phyloP scores from a whole-genome alignment of 2,888 invertebrate species.

The Drosophila anomelani region DNA sequence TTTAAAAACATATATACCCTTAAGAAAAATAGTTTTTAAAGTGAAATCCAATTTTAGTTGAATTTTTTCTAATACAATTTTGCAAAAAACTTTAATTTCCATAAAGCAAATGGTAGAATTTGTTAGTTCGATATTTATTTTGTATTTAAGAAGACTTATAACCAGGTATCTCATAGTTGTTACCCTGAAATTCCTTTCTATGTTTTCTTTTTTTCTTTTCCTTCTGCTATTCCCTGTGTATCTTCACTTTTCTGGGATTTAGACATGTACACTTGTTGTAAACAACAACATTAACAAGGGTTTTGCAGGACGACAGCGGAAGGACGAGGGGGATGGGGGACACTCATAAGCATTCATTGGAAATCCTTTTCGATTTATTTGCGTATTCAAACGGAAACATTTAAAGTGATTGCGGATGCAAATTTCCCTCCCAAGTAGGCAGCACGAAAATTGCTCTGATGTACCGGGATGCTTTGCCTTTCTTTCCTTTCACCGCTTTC shows the following conservation, averaged over 20 bases:
- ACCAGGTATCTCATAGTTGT: not conserved
- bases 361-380: constrained; percentile 81
- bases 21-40: not conserved
- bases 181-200: not conserved
- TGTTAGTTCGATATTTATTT: not conserved
- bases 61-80: rapidly evolving
- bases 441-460: constrained; percentile 58
- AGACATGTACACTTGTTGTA: constrained; percentile 78
- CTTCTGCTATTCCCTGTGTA: constrained; percentile 17
- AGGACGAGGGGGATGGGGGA: constrained; percentile 17
- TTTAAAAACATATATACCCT: not conserved
- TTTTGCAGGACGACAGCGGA: constrained; percentile 35
- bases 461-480: constrained; percentile 23
- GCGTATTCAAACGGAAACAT: constrained; percentile 81
- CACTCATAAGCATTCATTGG: constrained; percentile 78
- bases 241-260: constrained; percentile 53
- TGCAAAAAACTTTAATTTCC: too few relatives aligned
- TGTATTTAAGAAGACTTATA: rapidly evolving
- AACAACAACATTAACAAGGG: constrained; percentile 79
- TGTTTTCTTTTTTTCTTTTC: constrained; percentile 5
- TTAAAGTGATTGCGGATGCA: constrained; percentile 82
- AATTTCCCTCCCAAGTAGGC: constrained; percentile 58
- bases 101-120: not conserved
- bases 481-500: constrained; percentile 25
- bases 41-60: too few relatives aligned